A percentile compares a stretch with the other conserved stretches of the same genome.
Conservation (phyloP, 2,888 invertebrate species). For the Polydrusus tereticollis region DNA sequence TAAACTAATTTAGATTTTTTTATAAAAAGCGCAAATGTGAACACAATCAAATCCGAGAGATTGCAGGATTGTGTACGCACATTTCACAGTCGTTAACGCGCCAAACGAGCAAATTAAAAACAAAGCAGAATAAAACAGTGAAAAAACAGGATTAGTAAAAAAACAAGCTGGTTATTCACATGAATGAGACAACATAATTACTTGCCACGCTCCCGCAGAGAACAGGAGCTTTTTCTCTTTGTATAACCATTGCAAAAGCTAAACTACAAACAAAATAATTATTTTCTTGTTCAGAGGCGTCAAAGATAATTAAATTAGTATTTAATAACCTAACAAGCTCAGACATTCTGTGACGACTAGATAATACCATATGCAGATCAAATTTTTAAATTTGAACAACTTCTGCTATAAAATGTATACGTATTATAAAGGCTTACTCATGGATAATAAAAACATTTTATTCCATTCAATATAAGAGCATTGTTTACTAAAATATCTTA, state of each 20-base stretch:
- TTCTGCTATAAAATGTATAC: too few relatives aligned
- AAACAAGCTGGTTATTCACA: slow-evolving; percentile 3
- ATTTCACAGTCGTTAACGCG: background rate
- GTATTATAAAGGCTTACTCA: too few relatives aligned
- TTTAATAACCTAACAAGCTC: too few relatives aligned
- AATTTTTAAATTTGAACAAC: too few relatives aligned
- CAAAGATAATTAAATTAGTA: background rate
- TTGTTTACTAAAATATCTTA: too few relatives aligned
- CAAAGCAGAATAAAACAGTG: background rate
- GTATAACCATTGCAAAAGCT: background rate
- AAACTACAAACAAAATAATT: background rate
- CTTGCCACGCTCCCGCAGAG: background rate
- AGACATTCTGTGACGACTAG: too few relatives aligned
- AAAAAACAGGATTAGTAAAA: background rate
- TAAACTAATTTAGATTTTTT: background rate
- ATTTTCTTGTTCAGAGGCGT: background rate
- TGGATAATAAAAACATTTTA: too few relatives aligned
- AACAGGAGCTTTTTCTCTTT: background rate
- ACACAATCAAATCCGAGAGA: background rate
- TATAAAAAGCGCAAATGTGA: background rate
- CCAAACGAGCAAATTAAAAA: background rate
- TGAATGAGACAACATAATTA: slow-evolving; percentile 10
- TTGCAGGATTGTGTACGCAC: background rate
- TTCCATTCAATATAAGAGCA: too few relatives aligned
- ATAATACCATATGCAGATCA: too few relatives aligned